Conservation (phyloP, 1,140 invertebrate species). For the Pseudobourletiella spinata region DNA sequence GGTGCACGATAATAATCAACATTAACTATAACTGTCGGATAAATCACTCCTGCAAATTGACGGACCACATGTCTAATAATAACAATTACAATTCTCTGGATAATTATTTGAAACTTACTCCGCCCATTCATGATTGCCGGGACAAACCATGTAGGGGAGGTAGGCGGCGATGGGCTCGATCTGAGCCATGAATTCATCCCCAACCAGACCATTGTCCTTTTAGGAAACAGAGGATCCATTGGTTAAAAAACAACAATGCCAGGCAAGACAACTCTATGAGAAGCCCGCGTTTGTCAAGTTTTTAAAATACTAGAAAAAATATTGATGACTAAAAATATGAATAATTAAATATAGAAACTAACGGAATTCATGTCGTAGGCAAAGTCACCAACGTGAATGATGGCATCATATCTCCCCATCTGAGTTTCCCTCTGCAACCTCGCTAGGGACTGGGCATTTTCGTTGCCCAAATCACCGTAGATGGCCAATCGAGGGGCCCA, state of each 20-base stretch:
- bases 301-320: too few relatives aligned
- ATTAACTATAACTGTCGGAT: not conserved
- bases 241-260: not conserved
- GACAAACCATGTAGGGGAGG: slow-evolving; percentile 76
- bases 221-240: not conserved
- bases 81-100: too few relatives aligned
- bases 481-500: slow-evolving; percentile 46
- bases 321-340: too few relatives aligned
- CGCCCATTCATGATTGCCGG: slow-evolving; percentile 76
- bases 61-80: too few relatives aligned
- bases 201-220: slow-evolving; percentile 60
- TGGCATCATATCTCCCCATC: slow-evolving; percentile 44
- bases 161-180: slow-evolving; percentile 78
- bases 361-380: slow-evolving; percentile 47
- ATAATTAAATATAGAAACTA: too few relatives aligned
- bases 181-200: slow-evolving; percentile 85
- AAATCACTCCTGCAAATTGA: not conserved
- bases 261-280: too few relatives aligned
- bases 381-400: slow-evolving; percentile 51
- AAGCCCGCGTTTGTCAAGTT: too few relatives aligned
- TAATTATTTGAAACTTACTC: too few relatives aligned
- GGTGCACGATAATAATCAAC: slow-evolving; percentile 39
- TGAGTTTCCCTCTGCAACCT: slow-evolving; percentile 44
- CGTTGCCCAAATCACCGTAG: slow-evolving; percentile 48
- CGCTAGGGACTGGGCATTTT: slow-evolving; percentile 40